Conservation (phyloP, 1,140 invertebrate genomes). For the Heliconius hermathena region DNA sequence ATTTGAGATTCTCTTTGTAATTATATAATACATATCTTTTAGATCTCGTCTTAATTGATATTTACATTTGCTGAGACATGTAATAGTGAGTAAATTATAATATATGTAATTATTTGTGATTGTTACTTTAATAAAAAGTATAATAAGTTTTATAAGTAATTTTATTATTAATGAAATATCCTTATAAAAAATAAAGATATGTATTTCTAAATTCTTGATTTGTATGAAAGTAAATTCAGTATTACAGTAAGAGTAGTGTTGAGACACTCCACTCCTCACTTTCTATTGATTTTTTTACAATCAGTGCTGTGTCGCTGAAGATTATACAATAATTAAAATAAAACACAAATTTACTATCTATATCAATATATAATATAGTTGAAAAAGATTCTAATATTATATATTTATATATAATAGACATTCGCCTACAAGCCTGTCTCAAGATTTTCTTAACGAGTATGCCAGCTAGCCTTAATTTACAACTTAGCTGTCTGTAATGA, state of each 20-base stretch:
- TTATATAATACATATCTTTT: no score
- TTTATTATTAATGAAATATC: no score
- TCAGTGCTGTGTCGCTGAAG: not conserved
- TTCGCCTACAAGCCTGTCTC: conserved; percentile 12
- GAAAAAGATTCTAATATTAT: not conserved
- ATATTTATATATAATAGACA: conserved; percentile 5
- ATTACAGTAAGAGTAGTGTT: no score
- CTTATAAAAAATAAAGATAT: no score
- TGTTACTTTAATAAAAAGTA: no score
- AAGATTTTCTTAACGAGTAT: conserved; percentile 28
- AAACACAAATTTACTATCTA: not conserved
- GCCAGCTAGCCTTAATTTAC: conserved; percentile 35
- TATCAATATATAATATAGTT: not conserved
- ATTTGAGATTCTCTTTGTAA: no score
- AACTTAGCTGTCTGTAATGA: conserved; percentile 33
- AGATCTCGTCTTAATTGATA: not conserved
- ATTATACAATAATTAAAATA: not conserved
- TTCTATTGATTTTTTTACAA: no score
- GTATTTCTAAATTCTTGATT: not conserved
- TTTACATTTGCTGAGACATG: not conserved
- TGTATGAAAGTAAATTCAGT: no score
- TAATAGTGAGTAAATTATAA: not conserved
- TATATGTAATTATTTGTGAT: no score
- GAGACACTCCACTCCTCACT: no score
- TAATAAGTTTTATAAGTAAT: no score